These are phyloP conservation scores for Okamejei kenojei DNA, from an alignment of 2,797 vertebrate genomes.

Conservation along the genomic window DNA sequence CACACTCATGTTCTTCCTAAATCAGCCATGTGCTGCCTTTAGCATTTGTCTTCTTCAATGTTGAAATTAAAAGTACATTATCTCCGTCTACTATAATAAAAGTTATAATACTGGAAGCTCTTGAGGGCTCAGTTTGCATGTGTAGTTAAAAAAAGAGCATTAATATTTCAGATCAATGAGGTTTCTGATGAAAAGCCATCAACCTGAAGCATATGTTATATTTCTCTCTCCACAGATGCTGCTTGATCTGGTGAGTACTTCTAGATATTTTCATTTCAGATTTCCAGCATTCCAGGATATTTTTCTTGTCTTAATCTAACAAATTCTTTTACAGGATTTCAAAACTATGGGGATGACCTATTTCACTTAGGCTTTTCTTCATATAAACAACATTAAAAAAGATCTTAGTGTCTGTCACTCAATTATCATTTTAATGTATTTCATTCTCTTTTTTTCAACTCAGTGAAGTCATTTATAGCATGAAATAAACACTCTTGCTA, in stretches of 20 bases:
- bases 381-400: not conserved
- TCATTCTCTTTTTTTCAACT: not conserved
- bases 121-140: not conserved
- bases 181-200: not conserved
- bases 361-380: not conserved
- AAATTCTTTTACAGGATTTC: not conserved
- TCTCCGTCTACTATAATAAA: not conserved
- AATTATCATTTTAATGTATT: not conserved
- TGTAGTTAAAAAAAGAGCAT: not conserved
- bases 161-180: not conserved
- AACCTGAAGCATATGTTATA: not conserved
- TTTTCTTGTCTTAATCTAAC: not conserved
- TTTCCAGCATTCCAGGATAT: not conserved
- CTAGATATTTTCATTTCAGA: not conserved
- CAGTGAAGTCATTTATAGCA: not conserved
- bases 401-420: not conserved
- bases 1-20: not conserved
- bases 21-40: not conserved
- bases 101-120: not conserved
- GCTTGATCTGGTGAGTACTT: not conserved
- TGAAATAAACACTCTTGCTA: not conserved
- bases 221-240: not conserved
- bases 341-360: not conserved
- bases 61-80: not conserved
- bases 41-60: not conserved